Percentiles rank a stretch among this genome's conserved stretches.
phyloP scores from a whole-genome alignment of 1,140 invertebrate species.

The Leptoteleia sp. region DNA sequence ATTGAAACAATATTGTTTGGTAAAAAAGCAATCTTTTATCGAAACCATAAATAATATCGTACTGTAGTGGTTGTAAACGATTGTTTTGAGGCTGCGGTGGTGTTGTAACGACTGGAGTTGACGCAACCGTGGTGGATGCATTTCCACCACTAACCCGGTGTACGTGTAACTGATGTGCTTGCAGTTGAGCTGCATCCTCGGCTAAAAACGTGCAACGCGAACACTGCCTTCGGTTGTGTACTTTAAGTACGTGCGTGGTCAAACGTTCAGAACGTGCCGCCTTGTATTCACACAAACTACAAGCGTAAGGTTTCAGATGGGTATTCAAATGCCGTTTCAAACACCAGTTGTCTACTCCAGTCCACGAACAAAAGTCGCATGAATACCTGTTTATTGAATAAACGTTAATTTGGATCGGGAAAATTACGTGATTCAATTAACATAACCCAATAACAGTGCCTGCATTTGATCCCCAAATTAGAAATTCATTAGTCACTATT shows the following conservation, averaged over 20 bases:
- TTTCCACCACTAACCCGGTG: constrained; percentile 77
- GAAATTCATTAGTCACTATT: too few relatives aligned
- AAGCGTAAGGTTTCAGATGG: constrained; percentile 94
- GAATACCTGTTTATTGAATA: constrained; percentile 35
- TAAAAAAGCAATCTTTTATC: not conserved
- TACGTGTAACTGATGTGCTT: constrained; percentile 85
- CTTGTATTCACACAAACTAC: constrained; percentile 94
- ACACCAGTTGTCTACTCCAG: constrained; percentile 96
- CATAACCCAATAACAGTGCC: too few relatives aligned
- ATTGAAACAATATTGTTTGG: not conserved
- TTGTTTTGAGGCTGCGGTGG: constrained; percentile 46
- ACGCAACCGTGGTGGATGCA: constrained; percentile 52
- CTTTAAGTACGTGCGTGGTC: constrained; percentile 93
- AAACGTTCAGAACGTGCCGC: constrained; percentile 92
- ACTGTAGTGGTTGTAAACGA: constrained; percentile 71
- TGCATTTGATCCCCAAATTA: too few relatives aligned
- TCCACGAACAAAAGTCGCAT: constrained; percentile 87
- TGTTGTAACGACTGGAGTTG: constrained; percentile 40
- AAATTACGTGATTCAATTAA: too few relatives aligned
- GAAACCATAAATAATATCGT: constrained; percentile 42
- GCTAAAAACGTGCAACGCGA: constrained; percentile 92
- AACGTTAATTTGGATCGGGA: constrained; percentile 27
- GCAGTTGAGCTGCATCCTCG: constrained; percentile 88
- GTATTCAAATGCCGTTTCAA: constrained; percentile 94
- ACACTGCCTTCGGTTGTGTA: constrained; percentile 94